A percentile compares a stretch with the other conserved stretches of the same genome.
Conservation (phyloP, 1,140 invertebrate genomes). For the Psilanteris sp. region DNA sequence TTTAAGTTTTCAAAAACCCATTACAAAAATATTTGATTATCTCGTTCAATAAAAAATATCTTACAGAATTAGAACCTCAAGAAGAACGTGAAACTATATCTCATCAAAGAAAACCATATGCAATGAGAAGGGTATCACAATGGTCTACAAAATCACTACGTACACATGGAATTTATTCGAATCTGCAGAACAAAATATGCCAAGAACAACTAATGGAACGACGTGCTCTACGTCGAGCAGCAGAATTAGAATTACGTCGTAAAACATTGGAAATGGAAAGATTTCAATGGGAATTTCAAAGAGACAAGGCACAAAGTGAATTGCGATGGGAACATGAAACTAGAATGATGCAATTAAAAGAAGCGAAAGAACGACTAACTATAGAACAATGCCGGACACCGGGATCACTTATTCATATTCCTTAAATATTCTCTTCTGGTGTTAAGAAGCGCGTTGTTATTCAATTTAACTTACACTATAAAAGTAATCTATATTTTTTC, state of each 20-base stretch:
- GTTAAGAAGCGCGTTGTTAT: slow-evolving; percentile 30
- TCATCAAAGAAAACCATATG: slow-evolving; percentile 55
- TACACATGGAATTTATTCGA: slow-evolving; percentile 36
- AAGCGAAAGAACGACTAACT: slow-evolving; percentile 66
- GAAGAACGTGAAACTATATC: slow-evolving; percentile 3
- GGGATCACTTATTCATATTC: slow-evolving; percentile 25
- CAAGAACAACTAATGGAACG: slow-evolving; percentile 70
- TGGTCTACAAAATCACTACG: slow-evolving; percentile 49
- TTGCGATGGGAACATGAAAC: slow-evolving; percentile 68
- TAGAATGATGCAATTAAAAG: slow-evolving; percentile 71
- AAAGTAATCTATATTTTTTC: no score
- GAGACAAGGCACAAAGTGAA: slow-evolving; percentile 69
- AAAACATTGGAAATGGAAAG: slow-evolving; percentile 71
- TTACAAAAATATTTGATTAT: no score
- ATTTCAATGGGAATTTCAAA: slow-evolving; percentile 70
- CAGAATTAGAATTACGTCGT: slow-evolving; percentile 69
- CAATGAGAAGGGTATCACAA: slow-evolving; percentile 57
- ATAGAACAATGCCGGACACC: slow-evolving; percentile 56
- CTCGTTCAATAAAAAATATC: neutral
- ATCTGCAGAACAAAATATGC: slow-evolving; percentile 70
- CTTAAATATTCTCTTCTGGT: slow-evolving; percentile 40
- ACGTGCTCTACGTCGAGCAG: slow-evolving; percentile 63
- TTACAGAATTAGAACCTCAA: slow-evolving; percentile 21
- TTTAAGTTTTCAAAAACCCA: no score
- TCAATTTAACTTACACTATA: no score